Base-by-base conservation (phyloP, 37 sponge, comb jelly and placozoan species). In the Amphimedon queenslandica region DNA sequence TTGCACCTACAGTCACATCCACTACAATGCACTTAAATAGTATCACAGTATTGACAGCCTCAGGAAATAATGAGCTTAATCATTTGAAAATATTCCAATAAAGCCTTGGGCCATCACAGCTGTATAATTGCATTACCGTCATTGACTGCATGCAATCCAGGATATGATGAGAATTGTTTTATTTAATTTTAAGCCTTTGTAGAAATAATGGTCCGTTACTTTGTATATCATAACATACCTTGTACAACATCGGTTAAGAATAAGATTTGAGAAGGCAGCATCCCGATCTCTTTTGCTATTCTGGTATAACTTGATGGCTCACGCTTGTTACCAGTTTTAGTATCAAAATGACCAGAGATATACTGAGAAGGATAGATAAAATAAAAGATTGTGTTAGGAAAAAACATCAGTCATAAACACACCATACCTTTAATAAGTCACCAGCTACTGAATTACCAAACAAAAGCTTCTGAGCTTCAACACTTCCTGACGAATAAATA, bases 401-500 rank as follows among this genome's bases (percentile, higher is more conserved):
- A 3, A 28, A n/a, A 23, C 32, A 28, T 23, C 32, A 5, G 3
- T 2, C 66, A 30, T 23, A 1, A 35, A 20, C 10, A 25, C 1
- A 43, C 29, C 55, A 53, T 43, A 72, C 72, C 57, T 16, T 37
- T 43, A 75, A 36, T 25, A 75, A 31, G 63, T 60, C 25, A 28
- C 75, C 75, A 2, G 38, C 75, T n/a, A 57, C 64, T 18, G 75
- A 75, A 32, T 75, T 25, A 28, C 36, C 29, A 40, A 75, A 63
- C 4, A 75, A 37, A 8, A 61, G 42, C 24, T 75, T 75, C 40
- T 75, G 75, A 34, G 75, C 75, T 35, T 75, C 64, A 28, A 63
- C 64, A 35, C 75, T 75, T 11, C 75, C 75, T 63, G 75, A 75
- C 31, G 75, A 75, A 16, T 75, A 75, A 10, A 75, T 75, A 29